Base-by-base conservation (phyloP, 2,797 vertebrate genomes). In the Helarctos malayanus region DNA sequence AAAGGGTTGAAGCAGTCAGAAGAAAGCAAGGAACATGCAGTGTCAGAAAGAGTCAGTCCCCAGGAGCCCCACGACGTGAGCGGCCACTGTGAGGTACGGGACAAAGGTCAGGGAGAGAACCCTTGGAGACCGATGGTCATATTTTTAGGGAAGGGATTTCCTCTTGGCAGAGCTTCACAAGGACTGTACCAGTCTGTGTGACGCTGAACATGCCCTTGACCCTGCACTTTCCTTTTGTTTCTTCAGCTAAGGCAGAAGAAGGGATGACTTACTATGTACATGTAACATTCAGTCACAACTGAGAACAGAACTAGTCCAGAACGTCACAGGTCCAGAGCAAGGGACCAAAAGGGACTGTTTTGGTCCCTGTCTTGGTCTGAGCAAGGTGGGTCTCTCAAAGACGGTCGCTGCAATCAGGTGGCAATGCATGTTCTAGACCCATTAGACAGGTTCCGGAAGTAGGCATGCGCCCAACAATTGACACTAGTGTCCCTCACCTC, bases 21-120 rank as follows among this genome's bases (percentile, higher is more conserved):
- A 54, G 23, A 65, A 32, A 47, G 73, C 32, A 76, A 83, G 41
- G 4, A 32, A 2, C 0, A 1, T 18, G 14, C 1, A 3, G 1
- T 29, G 29, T 54, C 47, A 63, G 61, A 49, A 91, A 63, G 32
- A 32, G 0, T 7, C 9, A 10, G 15, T 35, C 14, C 1, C 88
- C 35, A 56, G 80, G 61, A 92, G 45, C 25, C 83, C 5, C 3
- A 25, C 8, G 25, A n/a, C 16, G 15, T 32, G 35, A 97, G 29
- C 11, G 18, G 63, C 35, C 52, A 75, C 56, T 38, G 45, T 38
- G 49, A 78, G 38, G 56, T 23, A 21, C 18, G 23, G 10, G 41
- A 47, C n/a, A 19, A 29, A 79, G 32, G 69, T 52, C 86, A 57
- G 69, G 29, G 73, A 84, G 73, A 81, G 76, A 89, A 56, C 80